phyloP scores from a whole-genome alignment of 2,888 invertebrate genomes.

The Lasioglossum morio region DNA sequence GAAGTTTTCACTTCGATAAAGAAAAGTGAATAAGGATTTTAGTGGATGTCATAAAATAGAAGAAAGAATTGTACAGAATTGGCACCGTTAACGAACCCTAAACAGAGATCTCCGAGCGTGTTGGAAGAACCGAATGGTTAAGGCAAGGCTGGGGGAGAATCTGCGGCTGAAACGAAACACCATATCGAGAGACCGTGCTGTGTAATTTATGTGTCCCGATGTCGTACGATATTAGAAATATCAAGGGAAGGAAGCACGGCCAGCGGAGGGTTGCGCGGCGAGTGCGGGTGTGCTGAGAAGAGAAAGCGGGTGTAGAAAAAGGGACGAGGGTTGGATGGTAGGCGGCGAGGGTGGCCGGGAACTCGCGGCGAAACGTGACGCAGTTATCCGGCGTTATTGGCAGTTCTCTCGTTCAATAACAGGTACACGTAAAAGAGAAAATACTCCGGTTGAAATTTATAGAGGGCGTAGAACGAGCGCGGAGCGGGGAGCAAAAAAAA shows the following conservation, averaged over 20 bases:
- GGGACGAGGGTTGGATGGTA: background rate
- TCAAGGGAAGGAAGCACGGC: conserved; percentile 56
- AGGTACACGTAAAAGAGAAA: conserved; percentile 76
- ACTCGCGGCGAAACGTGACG: conserved; percentile 75
- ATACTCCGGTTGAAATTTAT: conserved; percentile 74
- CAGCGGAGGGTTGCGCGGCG: background rate
- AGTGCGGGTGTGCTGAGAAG: background rate
- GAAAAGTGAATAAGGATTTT: background rate
- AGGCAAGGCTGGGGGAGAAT: background rate
- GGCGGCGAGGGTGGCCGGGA: conserved; percentile 28
- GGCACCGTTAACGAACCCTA: background rate
- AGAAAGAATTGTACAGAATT: background rate
- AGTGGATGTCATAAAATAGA: background rate
- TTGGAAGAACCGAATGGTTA: background rate
- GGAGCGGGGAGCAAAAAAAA: conserved; percentile 36
- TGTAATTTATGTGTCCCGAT: conserved; percentile 60
- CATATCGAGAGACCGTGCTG: conserved; percentile 23
- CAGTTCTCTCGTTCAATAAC: conserved; percentile 80
- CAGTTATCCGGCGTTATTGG: conserved; percentile 81
- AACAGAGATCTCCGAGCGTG: too few relatives aligned
- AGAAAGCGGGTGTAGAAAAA: background rate
- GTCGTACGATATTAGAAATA: conserved; percentile 71
- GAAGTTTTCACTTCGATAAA: too few relatives aligned
- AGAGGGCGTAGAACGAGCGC: conserved; percentile 47
- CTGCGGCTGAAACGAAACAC: conserved; percentile 25